Conservation (phyloP, 2,113 vertebrate species). For the Colius striatus region DNA sequence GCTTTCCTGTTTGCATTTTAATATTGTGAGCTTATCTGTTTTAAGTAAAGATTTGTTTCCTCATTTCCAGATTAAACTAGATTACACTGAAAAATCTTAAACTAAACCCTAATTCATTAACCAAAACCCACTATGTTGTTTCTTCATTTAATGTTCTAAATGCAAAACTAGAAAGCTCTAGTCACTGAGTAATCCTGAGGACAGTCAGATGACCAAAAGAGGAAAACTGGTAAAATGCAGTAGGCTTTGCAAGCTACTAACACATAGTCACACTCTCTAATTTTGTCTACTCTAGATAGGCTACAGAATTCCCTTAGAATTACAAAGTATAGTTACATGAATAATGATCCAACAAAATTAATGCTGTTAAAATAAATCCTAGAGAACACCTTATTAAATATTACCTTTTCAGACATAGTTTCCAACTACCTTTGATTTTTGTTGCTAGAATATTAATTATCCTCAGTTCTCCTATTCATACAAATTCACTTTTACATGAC, state of each 20-base stretch:
- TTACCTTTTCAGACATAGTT: conserved; percentile 37
- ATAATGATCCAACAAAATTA: conserved; percentile 23
- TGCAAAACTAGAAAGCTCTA: neutral
- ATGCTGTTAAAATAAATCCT: conserved; percentile 62
- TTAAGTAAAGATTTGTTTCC: conserved; percentile 16
- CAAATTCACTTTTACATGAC: neutral
- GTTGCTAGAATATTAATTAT: conserved; percentile 35
- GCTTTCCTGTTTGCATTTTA: neutral
- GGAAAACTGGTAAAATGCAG: neutral
- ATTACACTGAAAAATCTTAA: neutral
- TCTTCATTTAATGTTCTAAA: conserved; percentile 6
- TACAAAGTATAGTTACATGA: neutral
- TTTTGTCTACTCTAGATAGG: neutral
- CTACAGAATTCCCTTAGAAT: neutral
- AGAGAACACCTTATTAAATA: conserved; percentile 62
- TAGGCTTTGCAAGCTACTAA: neutral
- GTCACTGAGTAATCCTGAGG: neutral
- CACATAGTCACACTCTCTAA: neutral
- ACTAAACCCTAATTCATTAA: neutral
- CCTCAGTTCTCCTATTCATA: neutral
- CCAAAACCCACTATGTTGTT: neutral
- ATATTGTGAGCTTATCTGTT: neutral
- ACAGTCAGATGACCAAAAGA: neutral
- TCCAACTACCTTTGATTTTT: conserved; percentile 41
- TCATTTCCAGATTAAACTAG: neutral